These are phyloP conservation scores for Oncorhynchus clarkii DNA, from an alignment of 2,113 vertebrate species.

Conservation along the genomic window DNA sequence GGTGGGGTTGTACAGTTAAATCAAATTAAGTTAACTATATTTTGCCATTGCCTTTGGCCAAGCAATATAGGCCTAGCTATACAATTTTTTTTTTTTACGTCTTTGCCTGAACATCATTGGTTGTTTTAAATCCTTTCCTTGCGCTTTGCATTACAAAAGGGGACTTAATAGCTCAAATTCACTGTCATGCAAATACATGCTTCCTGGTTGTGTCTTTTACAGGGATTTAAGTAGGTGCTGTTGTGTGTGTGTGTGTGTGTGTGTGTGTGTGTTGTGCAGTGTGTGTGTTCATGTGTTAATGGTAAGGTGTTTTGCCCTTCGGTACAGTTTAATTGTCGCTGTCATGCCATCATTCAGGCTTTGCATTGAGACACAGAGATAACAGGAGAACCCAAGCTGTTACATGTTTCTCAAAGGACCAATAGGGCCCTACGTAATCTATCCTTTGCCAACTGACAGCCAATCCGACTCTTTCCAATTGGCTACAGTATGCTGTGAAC, in stretches of 20 bases:
- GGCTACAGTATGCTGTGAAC: neutral
- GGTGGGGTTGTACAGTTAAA: neutral
- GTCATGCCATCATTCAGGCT: neutral
- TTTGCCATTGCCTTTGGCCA: constrained; percentile 6
- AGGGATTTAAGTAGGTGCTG: too few relatives aligned
- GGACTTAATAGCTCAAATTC: too few relatives aligned
- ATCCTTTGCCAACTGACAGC: constrained; percentile 32
- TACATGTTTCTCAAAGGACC: constrained; percentile 17
- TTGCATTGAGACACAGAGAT: constrained; percentile 22
- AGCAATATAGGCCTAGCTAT: constrained; percentile 7
- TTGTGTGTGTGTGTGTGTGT: neutral
- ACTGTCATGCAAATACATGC: too few relatives aligned
- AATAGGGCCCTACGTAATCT: neutral
- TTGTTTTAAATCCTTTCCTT: constrained; percentile 29
- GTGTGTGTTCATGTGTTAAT: neutral
- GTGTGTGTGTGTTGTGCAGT: neutral
- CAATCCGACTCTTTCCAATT: neutral
- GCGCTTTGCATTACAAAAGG: constrained; percentile 45
- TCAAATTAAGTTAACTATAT: constrained; percentile 10
- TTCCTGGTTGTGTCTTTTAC: too few relatives aligned
- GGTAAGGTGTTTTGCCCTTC: neutral
- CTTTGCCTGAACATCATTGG: neutral
- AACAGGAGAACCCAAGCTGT: constrained; percentile 5
- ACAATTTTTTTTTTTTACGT: constrained; percentile 20
- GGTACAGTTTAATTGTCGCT: too few relatives aligned